Conservation (phyloP, 1,140 invertebrate genomes). For the Diachasma alloeum region DNA sequence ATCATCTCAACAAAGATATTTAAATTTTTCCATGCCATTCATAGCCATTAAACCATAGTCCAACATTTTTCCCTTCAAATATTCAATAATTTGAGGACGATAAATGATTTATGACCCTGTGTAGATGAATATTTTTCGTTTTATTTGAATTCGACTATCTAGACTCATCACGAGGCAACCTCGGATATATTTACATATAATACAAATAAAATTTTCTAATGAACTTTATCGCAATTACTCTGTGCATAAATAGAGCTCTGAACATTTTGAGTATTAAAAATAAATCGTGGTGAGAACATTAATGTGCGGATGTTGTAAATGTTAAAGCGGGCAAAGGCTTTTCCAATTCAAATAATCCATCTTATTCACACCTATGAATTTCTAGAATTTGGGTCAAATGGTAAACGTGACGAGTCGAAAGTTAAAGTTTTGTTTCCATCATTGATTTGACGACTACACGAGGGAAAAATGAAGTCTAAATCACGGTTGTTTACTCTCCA, state of each 20-base stretch:
- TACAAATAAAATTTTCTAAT: not conserved
- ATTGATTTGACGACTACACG: too few species aligned
- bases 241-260: not conserved
- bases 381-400: too few species aligned
- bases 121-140: not conserved
- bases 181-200: slow-evolving; percentile 1
- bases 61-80: not conserved
- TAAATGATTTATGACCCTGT: not conserved
- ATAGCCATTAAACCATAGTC: slow-evolving; percentile 21
- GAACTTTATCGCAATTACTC: not conserved
- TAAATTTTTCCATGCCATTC: slow-evolving; percentile 16
- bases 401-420: too few species aligned
- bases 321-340: too few species aligned
- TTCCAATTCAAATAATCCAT: too few species aligned
- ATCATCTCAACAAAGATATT: not conserved
- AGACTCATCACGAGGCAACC: not conserved
- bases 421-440: too few species aligned
- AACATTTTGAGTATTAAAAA: not conserved
- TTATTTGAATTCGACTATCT: not conserved
- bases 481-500: too few species aligned
- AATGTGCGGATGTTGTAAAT: not conserved
- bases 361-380: too few species aligned
- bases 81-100: not conserved
- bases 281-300: not conserved
- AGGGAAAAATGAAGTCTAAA: too few species aligned